Percentiles rank a stretch among this genome's conserved stretches.
Evolutionary conservation across 2,113 vertebrate genomes (phyloP).

Genomic region (Thunnus maccoyii): DNA sequence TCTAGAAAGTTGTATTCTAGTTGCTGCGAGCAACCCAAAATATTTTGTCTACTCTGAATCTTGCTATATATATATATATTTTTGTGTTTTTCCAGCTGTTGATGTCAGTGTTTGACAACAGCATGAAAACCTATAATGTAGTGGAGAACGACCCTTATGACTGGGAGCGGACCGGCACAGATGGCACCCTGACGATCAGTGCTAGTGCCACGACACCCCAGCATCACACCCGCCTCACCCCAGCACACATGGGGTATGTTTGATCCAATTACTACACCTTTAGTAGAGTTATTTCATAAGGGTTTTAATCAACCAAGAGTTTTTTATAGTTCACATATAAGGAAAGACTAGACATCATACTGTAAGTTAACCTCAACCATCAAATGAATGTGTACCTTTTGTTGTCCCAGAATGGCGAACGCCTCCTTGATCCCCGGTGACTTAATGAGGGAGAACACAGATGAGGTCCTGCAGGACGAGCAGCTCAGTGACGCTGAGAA

Average conservation of each 20-base stretch:
- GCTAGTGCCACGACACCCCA: constrained; percentile 93
- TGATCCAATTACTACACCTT: neutral
- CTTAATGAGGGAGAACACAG: constrained; percentile 95
- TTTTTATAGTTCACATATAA: too few relatives aligned
- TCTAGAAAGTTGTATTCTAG: too few relatives aligned
- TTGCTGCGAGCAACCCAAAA: too few relatives aligned
- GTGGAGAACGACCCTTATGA: constrained; percentile 97
- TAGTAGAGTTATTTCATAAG: too few relatives aligned
- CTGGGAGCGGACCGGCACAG: constrained; percentile 94
- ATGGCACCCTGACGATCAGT: constrained; percentile 91
- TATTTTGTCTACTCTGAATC: too few relatives aligned
- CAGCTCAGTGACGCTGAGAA: constrained; percentile 98
- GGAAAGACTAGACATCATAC: too few relatives aligned
- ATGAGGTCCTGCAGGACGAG: constrained; percentile 97
- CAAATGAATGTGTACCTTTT: neutral
- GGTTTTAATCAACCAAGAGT: too few relatives aligned
- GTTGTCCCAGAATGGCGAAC: constrained; percentile 92
- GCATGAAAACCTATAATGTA: constrained; percentile 95
- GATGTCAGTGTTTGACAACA: constrained; percentile 97
- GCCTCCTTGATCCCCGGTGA: constrained; percentile 98
- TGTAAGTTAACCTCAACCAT: neutral
- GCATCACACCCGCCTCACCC: constrained; percentile 95
- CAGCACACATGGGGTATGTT: constrained; percentile 93
- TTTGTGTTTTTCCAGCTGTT: constrained; percentile 88
- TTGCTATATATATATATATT: neutral